Evolutionary conservation across 2,888 invertebrate species (phyloP), one percentile per base, ranked within the genome.

Genomic region (Tinea pellionella): DNA sequence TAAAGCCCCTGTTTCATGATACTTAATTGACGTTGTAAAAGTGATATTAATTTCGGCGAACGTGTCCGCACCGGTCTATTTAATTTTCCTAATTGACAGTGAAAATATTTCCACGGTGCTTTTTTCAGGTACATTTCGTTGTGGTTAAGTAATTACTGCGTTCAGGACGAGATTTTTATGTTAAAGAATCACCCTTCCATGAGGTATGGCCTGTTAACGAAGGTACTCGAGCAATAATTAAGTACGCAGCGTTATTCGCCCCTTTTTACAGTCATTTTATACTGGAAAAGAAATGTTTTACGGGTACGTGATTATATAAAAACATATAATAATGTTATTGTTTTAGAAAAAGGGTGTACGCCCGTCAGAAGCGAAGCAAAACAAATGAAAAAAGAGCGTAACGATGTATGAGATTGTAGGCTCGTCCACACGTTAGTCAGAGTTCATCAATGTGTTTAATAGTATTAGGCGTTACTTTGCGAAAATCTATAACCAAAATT

Each of bases 31-130:
- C 67, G 71, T 63, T 62, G 61, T 63, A 71, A 78, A 77, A 77
- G 74, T 75, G 72, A 75, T 80, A 80, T 80, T 80, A 78, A 80
- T 78, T 75, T 77, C 66, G 67, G 69, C 69, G 65, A 69, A 68
- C 75, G 74, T 69, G 70, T 71, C 72, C 67, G 74, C 68, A 68
- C 70, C 67, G 70, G 72, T 76, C 69, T 80, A 78, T 82, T 83
- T 81, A 81, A 83, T 84, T 81, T 78, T 63, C 67, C 72, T 83
- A 81, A 83, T 82, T 80, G 83, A 80, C 81, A 78, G 66, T 68
- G 71, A 68, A 71, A 74, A 71, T 71, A 70, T 73, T 71, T 68
- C 64, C 65, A 63, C 66, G 61, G 68, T 71, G 68, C 4, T 42
- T 59, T 59, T 32, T 59, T n/a, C n/a, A 59, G 69, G 66, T 67